Percentiles rank a stretch among this genome's conserved stretches.
Evolutionary conservation across 35 echinoderm and acorn worm species (phyloP).

Genomic region (Eucidaris tribuloides): DNA sequence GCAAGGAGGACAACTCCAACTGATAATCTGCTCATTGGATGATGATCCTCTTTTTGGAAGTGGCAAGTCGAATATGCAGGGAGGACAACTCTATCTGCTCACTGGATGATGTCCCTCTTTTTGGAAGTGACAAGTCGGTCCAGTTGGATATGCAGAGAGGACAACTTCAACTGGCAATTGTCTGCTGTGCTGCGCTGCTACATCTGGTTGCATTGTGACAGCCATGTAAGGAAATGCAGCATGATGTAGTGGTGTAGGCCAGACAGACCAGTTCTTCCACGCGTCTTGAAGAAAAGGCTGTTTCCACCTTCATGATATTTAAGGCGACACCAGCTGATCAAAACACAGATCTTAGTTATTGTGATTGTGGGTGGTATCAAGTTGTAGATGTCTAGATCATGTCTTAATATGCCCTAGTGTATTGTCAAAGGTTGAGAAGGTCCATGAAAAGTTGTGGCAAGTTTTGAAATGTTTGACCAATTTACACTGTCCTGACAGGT

Average conservation of each 20-base stretch:
- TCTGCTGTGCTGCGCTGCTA: conserved; percentile 73
- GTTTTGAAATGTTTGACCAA: too few relatives aligned
- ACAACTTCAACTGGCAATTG: not conserved
- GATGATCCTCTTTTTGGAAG: too few relatives aligned
- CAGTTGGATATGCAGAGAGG: not conserved
- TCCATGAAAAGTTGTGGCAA: too few relatives aligned
- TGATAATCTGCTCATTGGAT: too few relatives aligned
- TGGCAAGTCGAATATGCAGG: too few relatives aligned
- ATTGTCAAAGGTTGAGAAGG: not conserved
- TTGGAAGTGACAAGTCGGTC: too few relatives aligned
- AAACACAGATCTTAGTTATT: too few relatives aligned
- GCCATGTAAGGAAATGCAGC: conserved; percentile 76
- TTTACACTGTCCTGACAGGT: too few relatives aligned
- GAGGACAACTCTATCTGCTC: too few relatives aligned
- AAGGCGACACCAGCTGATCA: too few relatives aligned
- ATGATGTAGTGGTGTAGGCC: conserved; percentile 99
- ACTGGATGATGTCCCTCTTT: too few relatives aligned
- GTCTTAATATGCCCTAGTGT: not conserved
- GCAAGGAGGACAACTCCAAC: too few relatives aligned
- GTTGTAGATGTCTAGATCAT: not conserved
- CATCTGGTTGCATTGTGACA: conserved; percentile 87
- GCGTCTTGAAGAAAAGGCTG: not conserved
- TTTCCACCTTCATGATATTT: not conserved
- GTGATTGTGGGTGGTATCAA: not conserved
- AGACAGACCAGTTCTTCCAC: not conserved